A percentile compares a stretch with the other conserved stretches of the same genome.
phyloP scores from a whole-genome alignment of 1,140 invertebrate genomes.

The Phortica variegata region DNA sequence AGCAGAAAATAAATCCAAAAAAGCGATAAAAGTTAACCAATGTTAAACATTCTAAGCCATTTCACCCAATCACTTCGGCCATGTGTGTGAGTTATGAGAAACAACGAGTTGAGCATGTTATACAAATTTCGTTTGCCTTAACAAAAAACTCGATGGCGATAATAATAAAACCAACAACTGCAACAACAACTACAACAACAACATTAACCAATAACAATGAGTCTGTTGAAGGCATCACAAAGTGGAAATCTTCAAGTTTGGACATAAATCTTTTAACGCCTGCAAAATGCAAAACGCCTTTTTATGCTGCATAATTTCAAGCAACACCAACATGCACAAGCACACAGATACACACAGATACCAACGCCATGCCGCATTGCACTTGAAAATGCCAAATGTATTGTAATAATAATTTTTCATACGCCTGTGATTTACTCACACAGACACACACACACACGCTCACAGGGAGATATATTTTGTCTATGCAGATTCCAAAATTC shows the following conservation, averaged over 20 bases:
- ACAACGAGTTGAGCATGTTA: constrained; percentile 43
- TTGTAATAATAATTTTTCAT: constrained; percentile 56
- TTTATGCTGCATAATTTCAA: constrained; percentile 51
- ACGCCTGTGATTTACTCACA: constrained; percentile 44
- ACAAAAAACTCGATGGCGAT: no score
- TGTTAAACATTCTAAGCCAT: not conserved
- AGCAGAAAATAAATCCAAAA: no score
- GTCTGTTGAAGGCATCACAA: constrained; percentile 18
- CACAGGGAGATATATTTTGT: no score
- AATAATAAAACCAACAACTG: constrained; percentile 21
- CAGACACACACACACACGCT: constrained; percentile 13
- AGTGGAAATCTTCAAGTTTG: constrained; percentile 37
- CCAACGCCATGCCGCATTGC: not conserved
- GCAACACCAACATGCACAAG: constrained; percentile 8
- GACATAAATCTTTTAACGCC: constrained; percentile 46
- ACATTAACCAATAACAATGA: constrained; percentile 21
- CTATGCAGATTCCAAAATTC: constrained; percentile 7
- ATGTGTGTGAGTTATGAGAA: constrained; percentile 47
- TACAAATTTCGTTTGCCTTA: constrained; percentile 38
- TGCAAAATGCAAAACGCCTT: constrained; percentile 19
- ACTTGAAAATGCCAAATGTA: constrained; percentile 36
- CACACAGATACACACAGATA: not conserved
- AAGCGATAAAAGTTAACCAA: constrained; percentile 31
- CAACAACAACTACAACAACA: constrained; percentile 9
- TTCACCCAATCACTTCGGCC: not conserved